Evolutionary conservation across 2,113 vertebrate species (phyloP).

Genomic region (Anarrhichthys ocellatus): DNA sequence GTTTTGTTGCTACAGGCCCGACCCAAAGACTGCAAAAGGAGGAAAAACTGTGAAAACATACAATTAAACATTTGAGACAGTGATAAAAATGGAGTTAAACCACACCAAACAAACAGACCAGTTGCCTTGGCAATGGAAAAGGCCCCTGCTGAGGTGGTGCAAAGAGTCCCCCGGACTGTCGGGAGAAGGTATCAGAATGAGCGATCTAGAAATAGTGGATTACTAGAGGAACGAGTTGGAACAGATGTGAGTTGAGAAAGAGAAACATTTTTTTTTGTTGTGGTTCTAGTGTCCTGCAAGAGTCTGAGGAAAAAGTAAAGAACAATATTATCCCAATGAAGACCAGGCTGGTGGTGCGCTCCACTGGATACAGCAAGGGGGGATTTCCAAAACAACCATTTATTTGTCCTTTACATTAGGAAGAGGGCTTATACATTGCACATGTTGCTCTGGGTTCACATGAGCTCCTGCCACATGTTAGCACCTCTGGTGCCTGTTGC

Average conservation of each 20-base stretch:
- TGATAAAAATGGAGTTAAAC: conserved; percentile 60
- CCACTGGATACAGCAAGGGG: conserved; percentile 49
- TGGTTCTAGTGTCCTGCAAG: conserved; percentile 51
- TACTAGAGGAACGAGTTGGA: conserved; percentile 2
- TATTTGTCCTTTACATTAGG: conserved; percentile 49
- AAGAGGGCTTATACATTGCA: background rate
- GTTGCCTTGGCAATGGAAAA: conserved; percentile 61
- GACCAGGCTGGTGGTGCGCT: conserved; percentile 69
- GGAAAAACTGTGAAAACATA: conserved; percentile 54
- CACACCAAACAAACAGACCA: conserved; percentile 72
- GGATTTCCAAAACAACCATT: conserved; percentile 66
- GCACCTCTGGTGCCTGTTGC: conserved; percentile 12
- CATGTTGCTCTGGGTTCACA: conserved; percentile 30
- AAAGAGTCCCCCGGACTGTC: conserved; percentile 23
- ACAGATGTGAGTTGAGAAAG: conserved; percentile 13
- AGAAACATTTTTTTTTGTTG: conserved; percentile 27
- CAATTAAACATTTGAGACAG: conserved; percentile 69
- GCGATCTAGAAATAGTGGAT: conserved; percentile 28
- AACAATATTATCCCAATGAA: conserved; percentile 73
- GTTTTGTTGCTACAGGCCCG: conserved; percentile 24
- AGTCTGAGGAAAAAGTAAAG: conserved; percentile 51
- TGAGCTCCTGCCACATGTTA: conserved; percentile 34
- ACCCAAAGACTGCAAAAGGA: conserved; percentile 8
- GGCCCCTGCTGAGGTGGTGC: conserved; percentile 51
- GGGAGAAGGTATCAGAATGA: conserved; percentile 34